Base-by-base conservation (phyloP, 2,888 invertebrate species). In the Cryptophagus acutangulus region DNA sequence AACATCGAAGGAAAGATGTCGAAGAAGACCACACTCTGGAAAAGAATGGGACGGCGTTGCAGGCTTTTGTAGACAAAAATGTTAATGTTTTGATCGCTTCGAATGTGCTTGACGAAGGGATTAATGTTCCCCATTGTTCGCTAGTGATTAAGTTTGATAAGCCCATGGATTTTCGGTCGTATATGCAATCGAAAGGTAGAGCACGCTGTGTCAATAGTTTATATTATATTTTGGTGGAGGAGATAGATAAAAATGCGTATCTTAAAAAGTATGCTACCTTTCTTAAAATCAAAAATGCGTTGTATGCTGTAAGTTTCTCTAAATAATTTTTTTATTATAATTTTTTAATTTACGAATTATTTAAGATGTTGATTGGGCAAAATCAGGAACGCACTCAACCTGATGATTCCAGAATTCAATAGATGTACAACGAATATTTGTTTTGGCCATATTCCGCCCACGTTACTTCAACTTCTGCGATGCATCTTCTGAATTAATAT, bases 181-280 rank as follows among this genome's bases (percentile, higher is more conserved):
- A 93, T 60, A 78, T 94, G 25, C 92, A 93, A 67, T 87, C 90
- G 45, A 91, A 92, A 77, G 92, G 90, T 54, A 77, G 95, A 39
- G 94, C 94, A 0, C 74, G 87, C n/a, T 74, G 75, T 52, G 59
- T 62, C 2, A 64, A 73, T 0, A 81, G 87, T n/a, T 66, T 67
- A 6, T 88, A 74, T 52, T 69, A 78, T 0, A 66, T 85, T 15
- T 61, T 86, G 54, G 51, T 79, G 0, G 59, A 74, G 2, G 38
- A 52, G 0, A 1, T 34, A 0, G 68, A 77, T 0, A 9, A 16
- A 1, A 0, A 1, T 0, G 59, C 63, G 17, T 69, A 69, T 26
- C 1, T 43, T 0, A 2, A 28, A 0, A 70, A 68, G 57, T 78
- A 80, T 42, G 0, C n/a, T n/a, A n/a, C n/a, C n/a, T n/a, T n/a